These are phyloP conservation scores for Fistularia commersonii DNA, from an alignment of 2,797 vertebrate species.

Conservation along the genomic window DNA sequence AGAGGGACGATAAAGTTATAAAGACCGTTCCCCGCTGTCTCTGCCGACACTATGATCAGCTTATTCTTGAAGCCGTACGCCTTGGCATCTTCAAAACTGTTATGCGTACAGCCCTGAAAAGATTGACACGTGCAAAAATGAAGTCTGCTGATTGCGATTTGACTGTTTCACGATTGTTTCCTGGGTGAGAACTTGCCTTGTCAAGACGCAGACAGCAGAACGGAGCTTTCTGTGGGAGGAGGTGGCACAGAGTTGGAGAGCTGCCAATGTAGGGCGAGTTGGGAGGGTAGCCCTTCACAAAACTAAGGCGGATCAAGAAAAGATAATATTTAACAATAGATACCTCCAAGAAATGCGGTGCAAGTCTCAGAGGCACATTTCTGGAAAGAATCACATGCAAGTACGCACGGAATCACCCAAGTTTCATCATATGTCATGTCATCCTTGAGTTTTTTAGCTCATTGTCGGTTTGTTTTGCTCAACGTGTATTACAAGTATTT, in stretches of 20 bases:
- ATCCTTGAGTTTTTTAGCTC: background rate
- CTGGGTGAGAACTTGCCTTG: conserved; percentile 74
- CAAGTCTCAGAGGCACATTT: background rate
- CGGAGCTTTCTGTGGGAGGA: conserved; percentile 87
- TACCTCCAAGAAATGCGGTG: background rate
- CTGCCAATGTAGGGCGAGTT: conserved; percentile 97
- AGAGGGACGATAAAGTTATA: conserved; percentile 98
- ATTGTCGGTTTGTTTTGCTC: no score
- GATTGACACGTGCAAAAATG: no score
- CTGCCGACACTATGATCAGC: conserved; percentile 96
- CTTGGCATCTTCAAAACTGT: conserved; percentile 94
- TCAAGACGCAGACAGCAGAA: conserved; percentile 95
- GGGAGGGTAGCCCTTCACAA: conserved; percentile 95
- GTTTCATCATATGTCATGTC: background rate
- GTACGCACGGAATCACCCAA: background rate
- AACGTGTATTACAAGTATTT: no score
- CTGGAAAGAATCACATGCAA: background rate
- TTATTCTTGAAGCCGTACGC: conserved; percentile 98
- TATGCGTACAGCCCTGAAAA: conserved; percentile 90
- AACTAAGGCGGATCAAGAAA: conserved; percentile 68
- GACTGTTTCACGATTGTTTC: background rate
- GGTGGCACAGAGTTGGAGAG: conserved; percentile 93
- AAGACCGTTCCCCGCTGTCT: conserved; percentile 94
- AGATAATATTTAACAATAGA: background rate
- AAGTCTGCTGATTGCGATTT: background rate